Base-by-base conservation (phyloP, 1,140 invertebrate genomes). In the Heterodera carotae region DNA sequence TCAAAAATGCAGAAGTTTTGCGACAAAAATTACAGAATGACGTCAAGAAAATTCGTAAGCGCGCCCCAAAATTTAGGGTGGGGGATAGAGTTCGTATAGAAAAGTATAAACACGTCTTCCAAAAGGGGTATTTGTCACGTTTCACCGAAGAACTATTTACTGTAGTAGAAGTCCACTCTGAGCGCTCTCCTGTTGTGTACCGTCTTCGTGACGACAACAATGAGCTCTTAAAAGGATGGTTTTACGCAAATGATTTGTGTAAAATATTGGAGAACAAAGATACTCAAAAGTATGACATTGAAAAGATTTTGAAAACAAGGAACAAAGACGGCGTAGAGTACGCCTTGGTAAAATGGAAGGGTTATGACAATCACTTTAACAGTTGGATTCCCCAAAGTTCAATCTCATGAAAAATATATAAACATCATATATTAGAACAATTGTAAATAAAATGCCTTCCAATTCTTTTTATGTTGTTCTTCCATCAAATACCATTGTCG, bases 191-290 rank as follows among this genome's bases (percentile, higher is more conserved):
- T 22, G 15, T 39, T 7, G 43, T 48, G 5, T 79, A 56, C 25
- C 64, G 43, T 31, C 48, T 73, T 15, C 33, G 62, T 10, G 56
- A 59, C n/a, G 33, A 39, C 31, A n/a, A 70, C 48, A 60, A 33
- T 67, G 59, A 74, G 4, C 18, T 69, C n/a, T 3, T 70, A 33
- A 33, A 75, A 15, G 75, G 76, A 59, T 36, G 77, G 31, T 70
- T 73, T 75, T 78, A 75, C 66, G 39, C 53, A 34, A n/a, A 79
- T 29, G 78, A 79, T 48, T 48, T 78, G n/a, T 73, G 77, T 68
- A 68, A 82, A 88, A 88, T 83, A 39, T 18, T 67, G 48, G 33
- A 73, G 22, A 15, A 39, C 12, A 53, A 53, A 18, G 68, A 78
- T 12, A n/a, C n/a, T n/a, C 59, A n/a, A 4, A 36, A 34, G 34